phyloP scores from a whole-genome alignment of 2,113 vertebrate species.

The Sardina pilchardus region DNA sequence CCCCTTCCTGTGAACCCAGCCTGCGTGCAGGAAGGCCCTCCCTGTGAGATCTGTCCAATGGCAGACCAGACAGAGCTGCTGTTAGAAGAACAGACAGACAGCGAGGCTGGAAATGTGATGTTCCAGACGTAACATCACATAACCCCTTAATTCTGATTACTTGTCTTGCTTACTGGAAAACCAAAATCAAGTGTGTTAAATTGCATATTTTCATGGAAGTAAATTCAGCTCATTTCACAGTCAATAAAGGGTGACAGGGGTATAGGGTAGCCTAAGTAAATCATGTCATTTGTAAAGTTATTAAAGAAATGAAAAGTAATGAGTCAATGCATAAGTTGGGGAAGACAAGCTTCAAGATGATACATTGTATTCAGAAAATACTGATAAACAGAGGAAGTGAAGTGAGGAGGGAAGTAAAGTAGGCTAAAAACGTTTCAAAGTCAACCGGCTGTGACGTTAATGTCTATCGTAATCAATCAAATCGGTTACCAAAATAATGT shows the following conservation, averaged over 20 bases:
- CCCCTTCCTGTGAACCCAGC: slow-evolving; percentile 17
- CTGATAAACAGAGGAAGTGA: neutral
- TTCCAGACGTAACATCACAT: neutral
- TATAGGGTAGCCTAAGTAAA: neutral
- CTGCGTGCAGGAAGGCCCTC: slow-evolving; percentile 5
- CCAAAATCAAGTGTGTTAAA: neutral
- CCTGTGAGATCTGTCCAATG: slow-evolving; percentile 8
- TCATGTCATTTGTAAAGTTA: neutral
- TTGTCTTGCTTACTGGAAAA: neutral
- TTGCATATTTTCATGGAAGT: neutral
- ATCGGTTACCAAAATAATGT: neutral
- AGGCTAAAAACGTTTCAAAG: neutral
- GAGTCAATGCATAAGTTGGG: neutral
- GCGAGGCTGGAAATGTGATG: neutral
- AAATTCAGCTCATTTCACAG: neutral
- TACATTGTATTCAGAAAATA: neutral
- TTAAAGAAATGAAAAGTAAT: neutral
- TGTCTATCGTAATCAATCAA: neutral
- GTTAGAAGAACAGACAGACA: slow-evolving; percentile 2
- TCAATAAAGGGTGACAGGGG: neutral
- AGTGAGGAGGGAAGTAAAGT: neutral
- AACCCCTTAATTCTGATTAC: neutral
- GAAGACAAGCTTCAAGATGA: neutral
- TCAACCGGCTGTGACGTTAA: slow-evolving; percentile 2
- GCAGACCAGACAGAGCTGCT: neutral